Conservation (phyloP, 2,113 vertebrate genomes). For the Aspidoscelis tigris region DNA sequence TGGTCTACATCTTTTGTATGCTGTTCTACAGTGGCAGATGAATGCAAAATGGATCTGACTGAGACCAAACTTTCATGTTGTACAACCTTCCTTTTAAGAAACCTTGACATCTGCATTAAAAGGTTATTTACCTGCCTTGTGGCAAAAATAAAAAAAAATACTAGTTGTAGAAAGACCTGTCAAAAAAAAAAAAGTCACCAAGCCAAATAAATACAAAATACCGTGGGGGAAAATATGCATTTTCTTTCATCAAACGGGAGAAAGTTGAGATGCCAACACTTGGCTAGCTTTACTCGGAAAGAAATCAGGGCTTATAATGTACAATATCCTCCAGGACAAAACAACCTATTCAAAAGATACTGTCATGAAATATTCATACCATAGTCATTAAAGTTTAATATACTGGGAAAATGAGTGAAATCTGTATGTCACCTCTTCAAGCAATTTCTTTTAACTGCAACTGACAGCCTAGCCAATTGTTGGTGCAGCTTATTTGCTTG, state of each 20-base stretch:
- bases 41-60: conserved; percentile 4
- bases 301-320: conserved; percentile 22
- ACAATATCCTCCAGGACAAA: conserved; percentile 45
- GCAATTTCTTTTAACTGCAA: conserved; percentile 43
- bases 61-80: not conserved
- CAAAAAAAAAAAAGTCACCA: not conserved
- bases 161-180: conserved; percentile 32
- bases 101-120: not conserved
- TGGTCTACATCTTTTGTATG: not conserved
- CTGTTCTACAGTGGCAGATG: not conserved
- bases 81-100: not conserved
- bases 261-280: conserved; percentile 38
- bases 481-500: not conserved
- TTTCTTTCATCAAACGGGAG: conserved; percentile 38
- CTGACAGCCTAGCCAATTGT: not conserved
- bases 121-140: conserved; percentile 71
- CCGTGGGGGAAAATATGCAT: conserved; percentile 26
- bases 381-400: conserved; percentile 56
- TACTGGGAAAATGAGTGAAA: conserved; percentile 11
- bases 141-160: conserved; percentile 67
- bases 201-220: rapidly evolving
- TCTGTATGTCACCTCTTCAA: conserved; percentile 29
- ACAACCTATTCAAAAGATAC: conserved; percentile 47
- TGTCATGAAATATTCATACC: conserved; percentile 59
- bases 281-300: conserved; percentile 28